Base-by-base conservation (phyloP, 2,888 invertebrate species). In the Limnephilus rhombicus region DNA sequence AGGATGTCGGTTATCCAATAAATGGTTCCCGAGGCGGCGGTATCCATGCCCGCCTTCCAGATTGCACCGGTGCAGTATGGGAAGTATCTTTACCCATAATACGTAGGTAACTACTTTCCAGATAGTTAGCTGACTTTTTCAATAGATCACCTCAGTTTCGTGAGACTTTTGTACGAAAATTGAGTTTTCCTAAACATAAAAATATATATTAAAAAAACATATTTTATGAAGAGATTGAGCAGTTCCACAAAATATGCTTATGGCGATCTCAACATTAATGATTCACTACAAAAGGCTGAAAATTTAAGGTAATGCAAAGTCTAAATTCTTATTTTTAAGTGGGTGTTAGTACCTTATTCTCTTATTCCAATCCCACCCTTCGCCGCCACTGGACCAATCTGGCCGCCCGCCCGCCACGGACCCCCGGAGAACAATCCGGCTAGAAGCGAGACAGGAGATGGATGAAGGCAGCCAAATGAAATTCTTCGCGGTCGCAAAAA, bases 401-500 rank as follows among this genome's bases (percentile, higher is more conserved):
- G 94, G 95, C 95, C 94, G 45, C 45, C n/a, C 45, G 94, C 95
- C 95, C 94, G 45, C 45, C 45, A 45, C 45, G 45, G 45, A 94
- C 94, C 94, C 94, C 95, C 82, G 45, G 86, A 88, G 89, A 96
- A 96, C 96, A 96, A 96, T 96, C 96, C 96, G 96, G 95, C 96
- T 95, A 68, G 96, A 37, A 90, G 53, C 29, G 90, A 93, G 93
- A 92, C 93, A 92, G 80, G 93, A 96, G 96, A 96, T 96, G 96
- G 96, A 96, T 96, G 96, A 96, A 96, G 96, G 96, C 96, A 96
- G 96, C 96, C 96, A 96, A 96, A 96, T 96, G 96, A 96, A 96
- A 96, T 96, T 96, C 96, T 96, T 96, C 96, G 96, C 96, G 96
- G 96, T 96, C 96, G 96, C 96, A 96, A 96, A 96, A 96, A 96